Base-by-base conservation (phyloP, 2,888 invertebrate species). In the Athrips mouffetella region DNA sequence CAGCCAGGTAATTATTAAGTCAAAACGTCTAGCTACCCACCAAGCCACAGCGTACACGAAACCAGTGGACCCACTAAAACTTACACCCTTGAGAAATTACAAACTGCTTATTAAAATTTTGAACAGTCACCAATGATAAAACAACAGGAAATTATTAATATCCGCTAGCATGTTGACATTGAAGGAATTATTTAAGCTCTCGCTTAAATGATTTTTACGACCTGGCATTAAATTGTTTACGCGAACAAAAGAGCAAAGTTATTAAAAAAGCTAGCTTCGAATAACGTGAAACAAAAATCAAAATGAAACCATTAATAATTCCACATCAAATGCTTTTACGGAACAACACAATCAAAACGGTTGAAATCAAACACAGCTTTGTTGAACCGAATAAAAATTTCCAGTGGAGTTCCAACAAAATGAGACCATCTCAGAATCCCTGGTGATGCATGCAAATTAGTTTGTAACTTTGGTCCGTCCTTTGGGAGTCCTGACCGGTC, bases 1-100 rank as follows among this genome's bases (percentile, higher is more conserved):
- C 56, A 49, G 51, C 55, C 58, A 57, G 60, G 60, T 67, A 65
- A 70, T 71, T 64, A 69, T 67, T 65, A 63, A 68, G 59, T 62
- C 55, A 61, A 37, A 44, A 27, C 21, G 58, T 52, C 53, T 47
- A 52, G 37, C 53, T 52, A 37, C 50, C 49, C 48, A 44, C 30
- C 5, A 2, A 8, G 15, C 16, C 16, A 16, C 31, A 47, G 27
- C 29, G 11, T 20, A 39, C 5, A 39, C 13, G 8, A 23, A 23
- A 21, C 7, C 20, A 20, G 16, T 15, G 13, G 21, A 7, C 23
- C 11, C 5, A n/a, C 23, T 13, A 13, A 23, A 23, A 39, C n/a
- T n/a, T n/a, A n/a, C n/a, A n/a, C n/a, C n/a, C n/a, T n/a, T n/a
- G n/a, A n/a, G 16, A 16, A 35, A 16, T 2, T 8, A 11, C 7